phyloP scores from a whole-genome alignment of 1,140 invertebrate species.

The Drosophila nebulosa region DNA sequence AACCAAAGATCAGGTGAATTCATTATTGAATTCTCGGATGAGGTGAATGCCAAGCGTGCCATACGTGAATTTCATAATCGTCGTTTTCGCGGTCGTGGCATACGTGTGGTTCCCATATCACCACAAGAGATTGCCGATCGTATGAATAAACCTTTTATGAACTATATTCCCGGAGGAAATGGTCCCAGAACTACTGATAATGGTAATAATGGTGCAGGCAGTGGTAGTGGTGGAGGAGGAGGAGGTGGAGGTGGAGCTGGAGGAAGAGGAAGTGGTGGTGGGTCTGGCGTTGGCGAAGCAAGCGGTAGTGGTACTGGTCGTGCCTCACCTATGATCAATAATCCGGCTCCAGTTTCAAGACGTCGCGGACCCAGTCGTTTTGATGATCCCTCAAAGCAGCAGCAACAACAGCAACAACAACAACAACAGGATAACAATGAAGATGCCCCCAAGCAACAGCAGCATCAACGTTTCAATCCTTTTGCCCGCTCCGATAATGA shows the following conservation, averaged over 20 bases:
- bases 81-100: conserved; percentile 84
- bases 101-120: conserved; percentile 86
- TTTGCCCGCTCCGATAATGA: conserved; percentile 35
- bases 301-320: background rate
- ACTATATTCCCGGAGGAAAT: conserved; percentile 64
- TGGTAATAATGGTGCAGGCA: background rate
- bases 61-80: conserved; percentile 85
- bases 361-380: conserved; percentile 67
- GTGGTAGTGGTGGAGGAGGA: background rate
- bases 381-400: conserved; percentile 20
- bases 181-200: conserved; percentile 15
- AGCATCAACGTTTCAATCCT: conserved; percentile 59
- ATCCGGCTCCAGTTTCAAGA: conserved; percentile 8
- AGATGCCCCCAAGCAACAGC: conserved; percentile 25
- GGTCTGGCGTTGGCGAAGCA: no score
- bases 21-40: conserved; percentile 90
- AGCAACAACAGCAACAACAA: conserved; percentile 7
- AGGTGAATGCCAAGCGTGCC: conserved; percentile 87
- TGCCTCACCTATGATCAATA: background rate
- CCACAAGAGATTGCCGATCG: conserved; percentile 83
- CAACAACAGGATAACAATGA: conserved; percentile 12
- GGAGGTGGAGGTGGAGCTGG: background rate
- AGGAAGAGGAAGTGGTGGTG: background rate
- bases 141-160: conserved; percentile 73
- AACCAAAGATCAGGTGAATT: conserved; percentile 90